Percentiles rank a stretch among this genome's conserved stretches.
Conservation (phyloP, 2,797 vertebrate species). For the Acestrorhynchus altus region DNA sequence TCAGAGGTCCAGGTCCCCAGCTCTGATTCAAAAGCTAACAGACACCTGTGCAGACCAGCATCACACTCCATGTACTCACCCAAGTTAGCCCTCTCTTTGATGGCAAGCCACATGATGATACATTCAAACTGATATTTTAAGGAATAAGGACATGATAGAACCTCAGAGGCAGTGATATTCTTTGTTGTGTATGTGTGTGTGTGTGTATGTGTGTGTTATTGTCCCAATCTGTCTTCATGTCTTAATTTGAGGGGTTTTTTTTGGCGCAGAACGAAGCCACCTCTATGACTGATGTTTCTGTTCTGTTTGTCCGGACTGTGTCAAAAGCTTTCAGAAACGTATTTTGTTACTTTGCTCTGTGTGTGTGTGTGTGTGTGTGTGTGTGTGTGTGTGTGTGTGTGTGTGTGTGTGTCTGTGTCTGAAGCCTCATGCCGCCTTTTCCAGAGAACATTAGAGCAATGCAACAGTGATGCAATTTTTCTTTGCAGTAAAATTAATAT, state of each 20-base stretch:
- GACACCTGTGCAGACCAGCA: too few species aligned
- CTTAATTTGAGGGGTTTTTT: constrained; percentile 16
- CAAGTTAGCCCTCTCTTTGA: too few species aligned
- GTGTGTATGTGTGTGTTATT: neutral
- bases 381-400: constrained; percentile 39
- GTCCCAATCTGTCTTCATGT: neutral
- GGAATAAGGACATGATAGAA: neutral
- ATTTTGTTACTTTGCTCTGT: constrained; percentile 8
- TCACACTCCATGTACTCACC: too few species aligned
- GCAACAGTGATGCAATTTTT: constrained; percentile 42
- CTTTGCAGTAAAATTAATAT: constrained; percentile 45
- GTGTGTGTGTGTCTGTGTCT: constrained; percentile 51
- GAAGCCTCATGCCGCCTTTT: constrained; percentile 56
- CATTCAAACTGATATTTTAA: too few species aligned
- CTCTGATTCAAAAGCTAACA: too few species aligned
- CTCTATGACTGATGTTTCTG: neutral
- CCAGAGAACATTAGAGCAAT: neutral
- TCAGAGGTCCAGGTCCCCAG: too few species aligned
- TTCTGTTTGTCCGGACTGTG: constrained; percentile 38
- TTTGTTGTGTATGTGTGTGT: neutral
- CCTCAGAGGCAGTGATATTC: neutral
- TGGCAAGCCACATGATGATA: too few species aligned
- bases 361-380: constrained; percentile 13
- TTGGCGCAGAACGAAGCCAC: neutral
- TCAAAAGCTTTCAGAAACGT: constrained; percentile 43